A percentile compares a stretch with the other conserved stretches of the same genome.
Conservation (phyloP, 2,113 vertebrate genomes). For the Apteryx owenii region DNA sequence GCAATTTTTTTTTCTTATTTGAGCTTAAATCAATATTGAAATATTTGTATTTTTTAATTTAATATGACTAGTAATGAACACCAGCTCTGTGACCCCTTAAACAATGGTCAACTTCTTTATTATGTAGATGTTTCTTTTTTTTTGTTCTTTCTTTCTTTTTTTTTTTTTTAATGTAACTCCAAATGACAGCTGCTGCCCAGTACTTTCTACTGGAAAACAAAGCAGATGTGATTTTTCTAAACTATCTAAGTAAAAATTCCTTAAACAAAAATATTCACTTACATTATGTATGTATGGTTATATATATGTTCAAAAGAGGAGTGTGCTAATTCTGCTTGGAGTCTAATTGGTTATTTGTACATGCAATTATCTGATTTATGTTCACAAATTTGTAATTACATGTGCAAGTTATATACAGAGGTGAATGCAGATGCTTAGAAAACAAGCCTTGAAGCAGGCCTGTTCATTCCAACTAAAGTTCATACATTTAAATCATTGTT, state of each 20-base stretch:
- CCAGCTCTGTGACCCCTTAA: background rate
- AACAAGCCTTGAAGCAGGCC: slow-evolving; percentile 61
- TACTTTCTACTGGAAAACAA: background rate
- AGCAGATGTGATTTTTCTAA: background rate
- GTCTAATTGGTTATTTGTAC: slow-evolving; percentile 60
- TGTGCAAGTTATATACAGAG: slow-evolving; percentile 37
- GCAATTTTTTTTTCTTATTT: background rate
- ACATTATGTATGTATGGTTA: background rate
- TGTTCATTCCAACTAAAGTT: slow-evolving; percentile 57
- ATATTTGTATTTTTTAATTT: background rate
- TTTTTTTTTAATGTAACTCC: background rate
- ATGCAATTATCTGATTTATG: slow-evolving; percentile 63
- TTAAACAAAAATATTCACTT: background rate
- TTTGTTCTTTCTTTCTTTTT: background rate
- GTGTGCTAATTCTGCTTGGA: background rate
- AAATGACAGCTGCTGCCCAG: background rate
- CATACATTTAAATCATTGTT: slow-evolving; percentile 66
- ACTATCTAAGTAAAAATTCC: background rate
- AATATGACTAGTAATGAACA: background rate
- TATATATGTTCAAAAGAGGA: background rate
- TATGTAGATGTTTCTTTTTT: background rate
- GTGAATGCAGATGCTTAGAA: slow-evolving; percentile 61
- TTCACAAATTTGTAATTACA: slow-evolving; percentile 57
- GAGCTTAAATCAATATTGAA: background rate
- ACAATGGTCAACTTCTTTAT: background rate